Base-by-base conservation (phyloP, 2,113 vertebrate species). In the Corythornis vintsioides region DNA sequence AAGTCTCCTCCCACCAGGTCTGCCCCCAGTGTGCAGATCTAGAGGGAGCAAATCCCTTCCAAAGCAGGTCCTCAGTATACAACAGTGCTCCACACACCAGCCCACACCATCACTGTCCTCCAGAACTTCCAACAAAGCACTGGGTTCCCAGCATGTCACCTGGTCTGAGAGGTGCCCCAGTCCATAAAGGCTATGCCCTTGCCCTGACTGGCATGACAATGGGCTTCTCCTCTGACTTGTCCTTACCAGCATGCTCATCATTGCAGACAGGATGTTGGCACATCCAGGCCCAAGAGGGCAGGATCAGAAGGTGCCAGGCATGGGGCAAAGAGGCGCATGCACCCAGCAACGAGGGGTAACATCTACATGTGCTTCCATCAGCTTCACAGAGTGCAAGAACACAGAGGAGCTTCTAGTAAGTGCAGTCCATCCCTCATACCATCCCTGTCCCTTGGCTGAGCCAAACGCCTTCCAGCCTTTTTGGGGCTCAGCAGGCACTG, bases 121-220 rank as follows among this genome's bases (percentile, higher is more conserved):
- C 15, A 43, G 38, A 21, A 21, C 20, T 33, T 21, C 28, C 21
- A 71, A 40, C 43, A 86, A 67, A 52, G 26, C 33, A 55, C 64
- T 0, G 0, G 3, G 11, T 40, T 67, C n/a, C 61, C 4, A 3
- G 22, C 7, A 71, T 3, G 2, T 12, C 18, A 10, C 24, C 13
- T 47, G 10, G 8, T 21, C 20, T 70, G 25, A 50, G 15, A 70
- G 69, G 11, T 53, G 17, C 10, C 18, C 9, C n/a, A 69, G 24
- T 8, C 42, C 7, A 7, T 29, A 74, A 45, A 15, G 47, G 66
- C 66, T 48, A 52, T 14, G 6, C 3, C 48, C 13, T 35, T 64
- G 17, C 31, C 40, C 48, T 56, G 16, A 63, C 61, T 56, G 33
- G 53, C 47, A 67, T 5, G 4, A 38, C 38, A 72, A 26, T 4